Evolutionary conservation across 2,797 vertebrate genomes (phyloP).

Genomic region (Enoplosus armatus): DNA sequence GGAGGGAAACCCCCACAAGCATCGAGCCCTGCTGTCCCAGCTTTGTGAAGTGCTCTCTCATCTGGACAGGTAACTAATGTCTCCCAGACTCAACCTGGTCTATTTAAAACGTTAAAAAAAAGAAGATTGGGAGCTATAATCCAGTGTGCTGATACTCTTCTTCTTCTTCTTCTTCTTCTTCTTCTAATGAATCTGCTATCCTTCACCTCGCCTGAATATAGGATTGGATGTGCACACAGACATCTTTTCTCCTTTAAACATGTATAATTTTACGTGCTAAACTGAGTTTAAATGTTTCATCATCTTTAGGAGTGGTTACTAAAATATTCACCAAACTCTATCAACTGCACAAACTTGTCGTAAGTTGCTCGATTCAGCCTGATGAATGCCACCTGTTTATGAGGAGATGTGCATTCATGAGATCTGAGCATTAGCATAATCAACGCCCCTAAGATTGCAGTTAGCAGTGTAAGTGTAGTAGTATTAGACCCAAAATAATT

Average conservation of each 20-base stretch:
- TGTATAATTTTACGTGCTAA: background rate
- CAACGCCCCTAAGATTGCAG: background rate
- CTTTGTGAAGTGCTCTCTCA: conserved; percentile 94
- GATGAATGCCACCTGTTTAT: background rate
- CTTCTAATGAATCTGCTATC: background rate
- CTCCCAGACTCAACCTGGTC: background rate
- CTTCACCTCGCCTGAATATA: conserved; percentile 8
- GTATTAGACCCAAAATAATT: background rate
- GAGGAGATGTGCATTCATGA: background rate
- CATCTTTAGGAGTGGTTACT: background rate
- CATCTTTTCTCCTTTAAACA: background rate
- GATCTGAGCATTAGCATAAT: background rate
- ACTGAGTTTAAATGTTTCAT: background rate
- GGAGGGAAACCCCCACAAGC: conserved; percentile 93
- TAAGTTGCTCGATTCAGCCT: background rate
- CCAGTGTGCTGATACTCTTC: background rate
- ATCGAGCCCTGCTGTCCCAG: conserved; percentile 91
- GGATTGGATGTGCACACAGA: background rate
- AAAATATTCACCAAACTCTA: background rate
- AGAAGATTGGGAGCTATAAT: background rate
- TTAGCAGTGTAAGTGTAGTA: background rate
- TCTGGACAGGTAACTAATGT: conserved; percentile 90
- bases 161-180: background rate
- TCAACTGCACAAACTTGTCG: background rate
- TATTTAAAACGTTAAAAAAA: too few species aligned